These are phyloP conservation scores for Watsonalla cultraria DNA, from an alignment of 2,888 invertebrate genomes.

Conservation along the genomic window DNA sequence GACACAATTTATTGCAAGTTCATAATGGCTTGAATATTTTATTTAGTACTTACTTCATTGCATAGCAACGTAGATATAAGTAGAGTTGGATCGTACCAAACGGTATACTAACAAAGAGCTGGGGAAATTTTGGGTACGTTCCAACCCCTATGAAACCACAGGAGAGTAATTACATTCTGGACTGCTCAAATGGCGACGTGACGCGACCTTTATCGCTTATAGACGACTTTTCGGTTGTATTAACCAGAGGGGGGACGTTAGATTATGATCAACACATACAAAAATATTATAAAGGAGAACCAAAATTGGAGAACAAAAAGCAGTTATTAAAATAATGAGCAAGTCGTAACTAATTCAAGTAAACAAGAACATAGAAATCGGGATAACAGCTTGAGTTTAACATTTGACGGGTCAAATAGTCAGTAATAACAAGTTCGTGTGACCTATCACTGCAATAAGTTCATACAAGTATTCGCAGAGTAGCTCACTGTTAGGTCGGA, in stretches of 20 bases:
- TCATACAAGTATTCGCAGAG: background rate
- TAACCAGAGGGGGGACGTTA: constrained; percentile 35
- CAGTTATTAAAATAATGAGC: no score
- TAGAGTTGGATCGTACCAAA: no score
- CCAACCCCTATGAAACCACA: constrained; percentile 14
- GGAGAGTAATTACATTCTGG: constrained; percentile 65
- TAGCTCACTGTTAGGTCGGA: constrained; percentile 12
- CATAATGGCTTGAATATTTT: background rate
- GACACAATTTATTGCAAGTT: constrained; percentile 2
- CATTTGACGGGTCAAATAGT: background rate
- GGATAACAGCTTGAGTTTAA: background rate
- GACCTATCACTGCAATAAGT: background rate
- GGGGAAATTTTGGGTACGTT: no score
- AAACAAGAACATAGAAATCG: background rate
- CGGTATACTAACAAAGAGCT: no score
- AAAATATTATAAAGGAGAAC: background rate
- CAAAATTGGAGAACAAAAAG: background rate
- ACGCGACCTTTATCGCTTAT: constrained; percentile 5
- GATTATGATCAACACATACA: background rate
- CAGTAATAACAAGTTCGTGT: background rate
- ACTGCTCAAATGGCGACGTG: constrained; percentile 22
- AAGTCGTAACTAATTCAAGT: background rate
- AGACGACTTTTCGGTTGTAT: constrained; percentile 32
- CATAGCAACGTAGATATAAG: no score
- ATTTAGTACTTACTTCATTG: no score